Percentiles rank a stretch among this genome's conserved stretches.
These are phyloP conservation scores for Engraulis encrasicolus DNA, from an alignment of 2,113 vertebrate genomes.

Conservation along the genomic window DNA sequence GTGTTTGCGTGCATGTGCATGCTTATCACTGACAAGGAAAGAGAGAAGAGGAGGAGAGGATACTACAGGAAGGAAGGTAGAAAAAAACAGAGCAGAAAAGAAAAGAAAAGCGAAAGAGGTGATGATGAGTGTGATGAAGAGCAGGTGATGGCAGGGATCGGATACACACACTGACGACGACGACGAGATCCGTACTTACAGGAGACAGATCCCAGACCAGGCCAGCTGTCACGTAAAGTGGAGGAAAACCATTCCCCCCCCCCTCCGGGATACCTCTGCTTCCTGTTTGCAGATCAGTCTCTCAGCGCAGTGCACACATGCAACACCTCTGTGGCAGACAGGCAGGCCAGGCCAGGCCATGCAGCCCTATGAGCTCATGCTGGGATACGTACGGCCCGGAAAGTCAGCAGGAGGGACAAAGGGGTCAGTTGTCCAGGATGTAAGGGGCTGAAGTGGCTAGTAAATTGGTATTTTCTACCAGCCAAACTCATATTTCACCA, in stretches of 20 bases:
- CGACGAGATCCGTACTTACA: not conserved
- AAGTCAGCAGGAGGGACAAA: too few species aligned
- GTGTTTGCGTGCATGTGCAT: too few species aligned
- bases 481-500: too few species aligned
- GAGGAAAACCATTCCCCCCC: not conserved
- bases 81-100: not conserved
- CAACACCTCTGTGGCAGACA: too few species aligned
- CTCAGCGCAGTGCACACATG: not conserved
- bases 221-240: not conserved
- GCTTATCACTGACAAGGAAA: too few species aligned
- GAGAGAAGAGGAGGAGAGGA: not conserved
- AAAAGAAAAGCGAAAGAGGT: not conserved
- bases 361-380: too few species aligned
- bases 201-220: not conserved
- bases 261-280: not conserved
- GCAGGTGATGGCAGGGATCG: not conserved
- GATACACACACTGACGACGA: not conserved
- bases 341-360: too few species aligned
- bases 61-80: too few species aligned
- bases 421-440: too few species aligned
- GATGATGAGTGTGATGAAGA: not conserved
- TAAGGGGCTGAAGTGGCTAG: too few species aligned
- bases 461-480: too few species aligned
- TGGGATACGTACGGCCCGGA: too few species aligned
- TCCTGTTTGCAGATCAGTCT: not conserved